These are phyloP conservation scores for Macrobrachium nipponense DNA, from an alignment of 1,140 invertebrate genomes.

Conservation along the genomic window DNA sequence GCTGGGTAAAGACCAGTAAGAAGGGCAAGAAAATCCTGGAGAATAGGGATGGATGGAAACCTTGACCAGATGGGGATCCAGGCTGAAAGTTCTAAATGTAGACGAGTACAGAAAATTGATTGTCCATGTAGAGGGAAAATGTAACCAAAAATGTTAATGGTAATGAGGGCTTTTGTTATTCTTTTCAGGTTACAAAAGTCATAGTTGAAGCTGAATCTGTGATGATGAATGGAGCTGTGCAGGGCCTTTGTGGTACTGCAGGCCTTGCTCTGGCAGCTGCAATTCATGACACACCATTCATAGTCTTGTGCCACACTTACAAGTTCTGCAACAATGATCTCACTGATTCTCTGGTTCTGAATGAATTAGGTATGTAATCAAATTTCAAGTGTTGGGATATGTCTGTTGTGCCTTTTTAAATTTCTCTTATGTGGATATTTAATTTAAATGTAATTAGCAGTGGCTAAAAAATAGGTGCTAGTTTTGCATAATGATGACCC, in stretches of 20 bases:
- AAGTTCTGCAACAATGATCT: conserved; percentile 60
- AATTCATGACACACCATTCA: conserved; percentile 47
- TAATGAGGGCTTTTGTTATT: neutral
- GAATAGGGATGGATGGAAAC: too few relatives aligned
- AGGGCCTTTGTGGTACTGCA: conserved; percentile 50
- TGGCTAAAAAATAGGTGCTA: too few relatives aligned
- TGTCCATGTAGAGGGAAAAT: too few relatives aligned
- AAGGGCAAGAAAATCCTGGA: too few relatives aligned
- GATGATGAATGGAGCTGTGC: conserved; percentile 57
- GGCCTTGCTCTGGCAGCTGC: conserved; percentile 43
- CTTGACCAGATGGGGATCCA: neutral
- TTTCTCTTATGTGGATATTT: neutral
- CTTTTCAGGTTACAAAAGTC: conserved; percentile 50
- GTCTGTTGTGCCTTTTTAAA: neutral
- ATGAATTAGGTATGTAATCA: conserved; percentile 53
- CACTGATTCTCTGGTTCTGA: conserved; percentile 58
- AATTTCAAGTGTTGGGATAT: neutral
- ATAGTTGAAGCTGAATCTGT: conserved; percentile 58
- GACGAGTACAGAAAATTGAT: too few relatives aligned
- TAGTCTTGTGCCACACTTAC: conserved; percentile 55
- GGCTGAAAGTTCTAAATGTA: neutral
- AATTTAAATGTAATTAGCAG: neutral
- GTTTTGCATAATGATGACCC: too few relatives aligned
- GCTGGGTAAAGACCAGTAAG: too few relatives aligned
- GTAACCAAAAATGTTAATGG: too few relatives aligned